A percentile compares a stretch with the other conserved stretches of the same genome.
phyloP scores from a whole-genome alignment of 2,797 vertebrate species.

The Pipistrellus pipistrellus region DNA sequence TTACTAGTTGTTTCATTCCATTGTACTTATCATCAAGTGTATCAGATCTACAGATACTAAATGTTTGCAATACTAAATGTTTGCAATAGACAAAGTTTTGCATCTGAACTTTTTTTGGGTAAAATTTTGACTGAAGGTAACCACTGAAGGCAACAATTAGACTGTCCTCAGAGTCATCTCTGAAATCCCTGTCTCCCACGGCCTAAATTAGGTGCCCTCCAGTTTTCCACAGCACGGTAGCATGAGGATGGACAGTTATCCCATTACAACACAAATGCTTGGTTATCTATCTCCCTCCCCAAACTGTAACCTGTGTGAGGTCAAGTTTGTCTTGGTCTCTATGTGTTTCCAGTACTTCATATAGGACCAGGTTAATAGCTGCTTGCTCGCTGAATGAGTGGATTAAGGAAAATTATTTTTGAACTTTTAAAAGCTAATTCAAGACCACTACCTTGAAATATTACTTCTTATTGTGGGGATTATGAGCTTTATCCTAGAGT shows the following conservation, averaged over 20 bases:
- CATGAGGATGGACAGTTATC: not conserved
- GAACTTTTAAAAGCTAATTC: conserved; percentile 41
- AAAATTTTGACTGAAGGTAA: not conserved
- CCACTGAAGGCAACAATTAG: not conserved
- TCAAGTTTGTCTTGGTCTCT: conserved; percentile 40
- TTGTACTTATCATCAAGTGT: not conserved
- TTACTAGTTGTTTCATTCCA: not conserved
- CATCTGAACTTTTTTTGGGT: not conserved
- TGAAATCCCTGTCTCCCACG: not conserved
- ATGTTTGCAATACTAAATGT: not conserved
- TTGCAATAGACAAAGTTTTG: not conserved
- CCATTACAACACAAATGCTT: not conserved
- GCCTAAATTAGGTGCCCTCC: not conserved
- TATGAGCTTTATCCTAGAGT: not conserved
- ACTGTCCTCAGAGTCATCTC: not conserved
- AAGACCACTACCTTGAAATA: too few relatives aligned
- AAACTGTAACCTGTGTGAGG: not conserved
- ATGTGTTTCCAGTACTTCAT: not conserved
- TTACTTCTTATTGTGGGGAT: not conserved
- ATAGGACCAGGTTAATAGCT: not conserved
- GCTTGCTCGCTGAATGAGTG: not conserved
- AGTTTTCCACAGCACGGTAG: not conserved
- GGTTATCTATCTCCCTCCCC: not conserved
- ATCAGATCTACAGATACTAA: not conserved
- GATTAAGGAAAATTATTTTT: conserved; percentile 34